Evolutionary conservation across 2,888 invertebrate genomes (phyloP), one percentile per base, ranked within the genome.

Genomic region (Spilosoma lubricipeda): DNA sequence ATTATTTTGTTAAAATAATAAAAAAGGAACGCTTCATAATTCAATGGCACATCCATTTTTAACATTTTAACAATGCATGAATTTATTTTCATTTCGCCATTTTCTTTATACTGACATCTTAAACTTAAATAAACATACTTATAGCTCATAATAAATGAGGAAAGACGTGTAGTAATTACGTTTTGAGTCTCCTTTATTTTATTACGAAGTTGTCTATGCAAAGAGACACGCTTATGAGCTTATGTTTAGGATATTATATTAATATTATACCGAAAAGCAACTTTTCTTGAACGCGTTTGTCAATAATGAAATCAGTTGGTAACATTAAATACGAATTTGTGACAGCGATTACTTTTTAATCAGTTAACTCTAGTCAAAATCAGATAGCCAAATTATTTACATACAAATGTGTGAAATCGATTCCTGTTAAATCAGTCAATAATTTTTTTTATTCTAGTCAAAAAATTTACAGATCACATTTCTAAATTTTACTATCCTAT

Each of bases 71-170:
- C 27, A 68, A 42, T 67, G 67, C 3, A 39, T 66, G 45, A 73
- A 73, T 73, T 73, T 75, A 79, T 83, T 81, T 75, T 76, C 72
- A 72, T 76, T 73, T 74, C n/a, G 59, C 52, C 42, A 72, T 30
- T 67, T 67, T 72, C 45, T 72, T 81, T 81, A 65, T 9, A 71
- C 48, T 30, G 67, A 63, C 5, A 64, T 63, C 52, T 72, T 65
- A 23, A 56, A 56, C 52, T 72, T 56, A 67, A 48, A 59, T 20
- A 23, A 33, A 74, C 63, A 74, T 74, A 72, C 72, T 68, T 36
- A 71, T 64, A 74, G 56, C 68, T 71, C 67, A 70, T 81, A 76
- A 73, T 70, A 67, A 74, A 72, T 67, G 67, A 70, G 69, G 70
- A 63, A 56, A 79, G 42, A 73, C 66, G 48, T 65, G 36, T 27